Percentiles rank a stretch among this genome's conserved stretches.
These are phyloP conservation scores for Tichodroma muraria DNA, from an alignment of 2,113 vertebrate genomes.

Conservation along the genomic window DNA sequence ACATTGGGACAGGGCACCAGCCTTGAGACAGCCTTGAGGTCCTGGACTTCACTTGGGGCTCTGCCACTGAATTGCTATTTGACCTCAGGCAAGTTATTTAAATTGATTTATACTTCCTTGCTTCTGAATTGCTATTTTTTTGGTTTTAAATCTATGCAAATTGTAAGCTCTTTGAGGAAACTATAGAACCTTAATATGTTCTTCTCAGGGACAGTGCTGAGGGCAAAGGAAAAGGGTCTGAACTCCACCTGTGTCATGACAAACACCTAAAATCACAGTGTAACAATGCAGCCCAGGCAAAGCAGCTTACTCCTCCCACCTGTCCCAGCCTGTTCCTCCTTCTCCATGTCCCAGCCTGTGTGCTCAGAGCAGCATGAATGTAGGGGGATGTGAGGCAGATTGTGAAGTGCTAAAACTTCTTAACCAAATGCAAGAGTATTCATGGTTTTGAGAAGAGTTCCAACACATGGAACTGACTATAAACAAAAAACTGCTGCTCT, in stretches of 20 bases:
- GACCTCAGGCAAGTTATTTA: background rate
- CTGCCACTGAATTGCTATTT: background rate
- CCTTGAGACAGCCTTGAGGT: background rate
- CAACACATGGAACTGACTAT: background rate
- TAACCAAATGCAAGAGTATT: background rate
- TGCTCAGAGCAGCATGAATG: background rate
- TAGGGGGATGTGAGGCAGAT: background rate
- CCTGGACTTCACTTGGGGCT: background rate
- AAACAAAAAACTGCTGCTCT: background rate
- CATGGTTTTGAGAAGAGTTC: background rate
- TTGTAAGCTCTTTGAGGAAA: background rate
- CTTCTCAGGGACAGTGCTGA: background rate
- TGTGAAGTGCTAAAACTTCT: background rate
- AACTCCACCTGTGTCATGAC: background rate
- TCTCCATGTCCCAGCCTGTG: background rate
- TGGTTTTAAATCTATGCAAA: background rate
- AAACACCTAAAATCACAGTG: background rate
- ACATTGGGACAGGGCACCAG: background rate
- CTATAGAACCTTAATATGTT: background rate
- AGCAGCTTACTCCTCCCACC: background rate
- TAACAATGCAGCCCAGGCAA: background rate
- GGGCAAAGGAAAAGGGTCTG: background rate
- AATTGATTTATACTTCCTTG: background rate
- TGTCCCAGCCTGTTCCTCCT: slow-evolving; percentile 28
- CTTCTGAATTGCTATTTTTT: background rate